These are phyloP conservation scores for Pristionchus japonicus DNA, from an alignment of 2,888 invertebrate genomes.

Conservation along the genomic window DNA sequence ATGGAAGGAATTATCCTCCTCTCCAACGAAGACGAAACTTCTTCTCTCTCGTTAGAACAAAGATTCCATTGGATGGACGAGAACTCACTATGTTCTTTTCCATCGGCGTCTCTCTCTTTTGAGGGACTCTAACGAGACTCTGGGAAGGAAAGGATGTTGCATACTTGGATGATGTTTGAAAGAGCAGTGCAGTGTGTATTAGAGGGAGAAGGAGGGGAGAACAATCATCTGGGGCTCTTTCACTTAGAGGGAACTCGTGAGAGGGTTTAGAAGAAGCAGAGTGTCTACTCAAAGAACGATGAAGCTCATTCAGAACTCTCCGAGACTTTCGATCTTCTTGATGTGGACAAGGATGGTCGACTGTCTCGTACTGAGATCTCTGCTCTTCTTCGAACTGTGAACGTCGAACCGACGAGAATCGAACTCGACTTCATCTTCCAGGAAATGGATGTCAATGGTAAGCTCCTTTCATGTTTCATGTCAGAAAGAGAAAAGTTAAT, in stretches of 20 bases:
- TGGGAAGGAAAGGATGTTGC: slow-evolving; percentile 34
- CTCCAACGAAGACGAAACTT: background rate
- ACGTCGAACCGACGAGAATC: slow-evolving; percentile 71
- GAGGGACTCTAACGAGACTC: slow-evolving; percentile 30
- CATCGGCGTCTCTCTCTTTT: background rate
- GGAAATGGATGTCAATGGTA: slow-evolving; percentile 72
- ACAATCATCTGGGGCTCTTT: slow-evolving; percentile 19
- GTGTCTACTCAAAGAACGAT: slow-evolving; percentile 11
- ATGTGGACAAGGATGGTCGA: slow-evolving; percentile 72
- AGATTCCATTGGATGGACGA: slow-evolving; percentile 5
- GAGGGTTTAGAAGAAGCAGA: slow-evolving; percentile 1
- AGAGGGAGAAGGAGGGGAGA: background rate
- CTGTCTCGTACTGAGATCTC: slow-evolving; percentile 70
- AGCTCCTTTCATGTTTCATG: background rate
- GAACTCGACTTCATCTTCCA: slow-evolving; percentile 73
- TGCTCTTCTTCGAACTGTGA: slow-evolving; percentile 68
- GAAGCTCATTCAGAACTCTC: slow-evolving; percentile 67
- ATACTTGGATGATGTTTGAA: slow-evolving; percentile 40
- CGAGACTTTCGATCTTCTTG: slow-evolving; percentile 72
- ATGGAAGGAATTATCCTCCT: background rate
- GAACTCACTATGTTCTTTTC: slow-evolving; percentile 32
- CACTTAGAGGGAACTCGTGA: slow-evolving; percentile 28
- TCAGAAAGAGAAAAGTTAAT: background rate
- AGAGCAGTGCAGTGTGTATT: slow-evolving; percentile 9
- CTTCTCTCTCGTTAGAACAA: slow-evolving; percentile 26